A percentile compares a stretch with the other conserved stretches of the same genome.
These are phyloP conservation scores for Empidonax alnorum DNA, from an alignment of 2,113 vertebrate genomes.

Conservation along the genomic window DNA sequence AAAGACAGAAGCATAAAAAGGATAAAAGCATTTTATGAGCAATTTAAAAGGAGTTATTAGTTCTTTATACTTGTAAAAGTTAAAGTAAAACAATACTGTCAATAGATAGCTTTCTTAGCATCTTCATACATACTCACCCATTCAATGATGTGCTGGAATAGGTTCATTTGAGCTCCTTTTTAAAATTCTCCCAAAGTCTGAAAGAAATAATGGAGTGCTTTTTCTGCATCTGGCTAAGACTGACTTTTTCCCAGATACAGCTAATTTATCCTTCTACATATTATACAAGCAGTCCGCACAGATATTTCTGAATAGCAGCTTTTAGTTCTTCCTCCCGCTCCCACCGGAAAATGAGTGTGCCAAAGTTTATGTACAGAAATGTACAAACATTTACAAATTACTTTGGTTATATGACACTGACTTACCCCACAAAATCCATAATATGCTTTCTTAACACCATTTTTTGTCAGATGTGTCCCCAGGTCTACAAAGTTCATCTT, in stretches of 20 bases:
- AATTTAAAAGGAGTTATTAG: background rate
- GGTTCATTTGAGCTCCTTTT: background rate
- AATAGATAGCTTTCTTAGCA: background rate
- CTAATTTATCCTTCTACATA: background rate
- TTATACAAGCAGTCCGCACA: background rate
- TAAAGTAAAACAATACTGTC: background rate
- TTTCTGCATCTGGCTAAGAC: background rate
- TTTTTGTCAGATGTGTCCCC: background rate
- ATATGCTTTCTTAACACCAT: background rate
- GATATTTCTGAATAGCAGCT: constrained; percentile 7
- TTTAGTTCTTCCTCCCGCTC: background rate
- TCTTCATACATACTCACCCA: background rate
- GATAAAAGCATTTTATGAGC: background rate
- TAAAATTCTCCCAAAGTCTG: background rate
- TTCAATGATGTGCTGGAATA: background rate
- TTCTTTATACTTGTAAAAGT: background rate
- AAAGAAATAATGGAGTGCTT: background rate
- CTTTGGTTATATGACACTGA: background rate
- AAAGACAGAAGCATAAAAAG: background rate
- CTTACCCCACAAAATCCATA: background rate
- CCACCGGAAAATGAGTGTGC: background rate
- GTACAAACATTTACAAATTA: background rate
- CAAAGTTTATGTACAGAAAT: background rate
- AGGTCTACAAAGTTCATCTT: background rate
- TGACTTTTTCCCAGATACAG: background rate